These are phyloP conservation scores for Lochmaea crataegi DNA, from an alignment of 2,888 invertebrate genomes.

Conservation along the genomic window DNA sequence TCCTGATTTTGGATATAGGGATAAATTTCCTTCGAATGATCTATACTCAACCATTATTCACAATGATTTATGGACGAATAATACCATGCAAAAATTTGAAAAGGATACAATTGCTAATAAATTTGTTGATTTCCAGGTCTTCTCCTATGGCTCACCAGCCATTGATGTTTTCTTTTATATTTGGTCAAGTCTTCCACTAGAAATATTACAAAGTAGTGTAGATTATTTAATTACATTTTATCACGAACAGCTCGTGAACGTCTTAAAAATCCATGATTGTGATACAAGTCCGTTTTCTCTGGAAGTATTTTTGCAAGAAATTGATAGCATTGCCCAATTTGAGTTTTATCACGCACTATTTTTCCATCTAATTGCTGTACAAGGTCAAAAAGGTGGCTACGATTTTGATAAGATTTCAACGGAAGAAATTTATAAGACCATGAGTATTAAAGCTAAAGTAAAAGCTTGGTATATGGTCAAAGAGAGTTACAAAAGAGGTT, in stretches of 20 bases:
- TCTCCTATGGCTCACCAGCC: slow-evolving; percentile 65
- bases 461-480: slow-evolving; percentile 46
- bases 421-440: not conserved
- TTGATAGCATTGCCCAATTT: slow-evolving; percentile 56
- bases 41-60: slow-evolving; percentile 68
- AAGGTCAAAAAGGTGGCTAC: slow-evolving; percentile 38
- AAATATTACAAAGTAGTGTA: slow-evolving; percentile 61
- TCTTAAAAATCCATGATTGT: slow-evolving; percentile 57
- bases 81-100: slow-evolving; percentile 67
- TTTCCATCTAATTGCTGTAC: slow-evolving; percentile 54
- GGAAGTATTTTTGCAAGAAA: slow-evolving; percentile 60
- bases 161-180: slow-evolving; percentile 69
- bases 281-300: slow-evolving; percentile 59
- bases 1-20: not conserved
- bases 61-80: slow-evolving; percentile 71
- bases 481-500: slow-evolving; percentile 48
- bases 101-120: slow-evolving; percentile 57
- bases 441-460: slow-evolving; percentile 40
- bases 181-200: slow-evolving; percentile 64
- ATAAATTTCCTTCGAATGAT: slow-evolving; percentile 30
- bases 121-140: slow-evolving; percentile 71
- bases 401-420: not conserved
- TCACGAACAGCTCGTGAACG: slow-evolving; percentile 63
- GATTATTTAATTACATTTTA: slow-evolving; percentile 66
- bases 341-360: slow-evolving; percentile 63